phyloP scores from a whole-genome alignment of 2,888 invertebrate genomes.

The Ferrisia virgata region DNA sequence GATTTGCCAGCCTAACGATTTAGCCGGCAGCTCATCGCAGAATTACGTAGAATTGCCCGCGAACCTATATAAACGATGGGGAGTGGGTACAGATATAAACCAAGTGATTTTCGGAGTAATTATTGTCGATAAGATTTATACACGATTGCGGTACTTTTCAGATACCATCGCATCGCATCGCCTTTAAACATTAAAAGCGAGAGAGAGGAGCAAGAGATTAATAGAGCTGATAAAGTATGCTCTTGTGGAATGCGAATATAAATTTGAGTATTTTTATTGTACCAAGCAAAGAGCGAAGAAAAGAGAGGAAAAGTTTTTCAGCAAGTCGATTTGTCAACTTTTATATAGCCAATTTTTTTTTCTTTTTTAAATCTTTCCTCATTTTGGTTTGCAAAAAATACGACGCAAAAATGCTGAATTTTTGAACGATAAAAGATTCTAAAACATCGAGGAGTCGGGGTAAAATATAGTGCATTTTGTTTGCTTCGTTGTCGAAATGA shows the following conservation, averaged over 20 bases:
- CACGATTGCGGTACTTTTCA: background rate
- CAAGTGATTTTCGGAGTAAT: background rate
- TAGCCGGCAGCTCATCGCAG: background rate
- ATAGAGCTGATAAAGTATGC: background rate
- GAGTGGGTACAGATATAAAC: background rate
- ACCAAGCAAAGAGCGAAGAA: background rate
- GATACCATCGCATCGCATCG: background rate
- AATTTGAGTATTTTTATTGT: too few species aligned
- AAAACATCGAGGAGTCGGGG: too few species aligned
- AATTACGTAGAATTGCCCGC: background rate
- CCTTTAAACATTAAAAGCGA: background rate
- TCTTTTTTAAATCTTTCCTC: too few species aligned
- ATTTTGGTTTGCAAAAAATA: too few species aligned
- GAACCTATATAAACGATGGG: too few species aligned
- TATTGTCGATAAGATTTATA: background rate
- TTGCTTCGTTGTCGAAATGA: too few species aligned
- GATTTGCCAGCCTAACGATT: background rate
- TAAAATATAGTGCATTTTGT: too few species aligned
- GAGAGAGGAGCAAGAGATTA: background rate
- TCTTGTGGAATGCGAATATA: background rate
- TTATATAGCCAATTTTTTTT: too few species aligned
- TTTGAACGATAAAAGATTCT: too few species aligned
- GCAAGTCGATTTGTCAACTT: background rate
- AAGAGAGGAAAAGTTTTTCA: background rate
- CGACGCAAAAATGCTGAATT: too few species aligned